Conservation (phyloP, 2,888 invertebrate species). For the Melikaiella ostensackeni region DNA sequence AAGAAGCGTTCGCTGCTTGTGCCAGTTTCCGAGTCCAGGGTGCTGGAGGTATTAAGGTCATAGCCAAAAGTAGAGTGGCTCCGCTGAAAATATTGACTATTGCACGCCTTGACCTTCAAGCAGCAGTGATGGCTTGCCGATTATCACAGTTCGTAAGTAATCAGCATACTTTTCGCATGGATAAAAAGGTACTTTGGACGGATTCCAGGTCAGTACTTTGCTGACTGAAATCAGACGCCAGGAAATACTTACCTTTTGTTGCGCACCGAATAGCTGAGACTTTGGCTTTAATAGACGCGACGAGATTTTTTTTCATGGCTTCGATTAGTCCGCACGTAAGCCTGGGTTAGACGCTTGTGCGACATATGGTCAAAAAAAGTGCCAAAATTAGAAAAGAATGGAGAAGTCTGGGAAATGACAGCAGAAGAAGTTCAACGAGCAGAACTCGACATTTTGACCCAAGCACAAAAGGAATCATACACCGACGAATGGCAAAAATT, state of each 20-base stretch:
- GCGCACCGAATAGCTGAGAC: conserved; percentile 56
- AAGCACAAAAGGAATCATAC: background rate
- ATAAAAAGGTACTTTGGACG: conserved; percentile 37
- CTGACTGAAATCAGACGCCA: conserved; percentile 49
- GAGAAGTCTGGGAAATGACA: background rate
- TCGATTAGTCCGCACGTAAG: too few species aligned
- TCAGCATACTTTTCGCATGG: conserved; percentile 39
- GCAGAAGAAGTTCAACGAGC: background rate
- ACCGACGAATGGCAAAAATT: background rate
- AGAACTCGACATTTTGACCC: background rate
- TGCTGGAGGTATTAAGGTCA: background rate
- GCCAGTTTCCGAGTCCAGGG: conserved; percentile 40
- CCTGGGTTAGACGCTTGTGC: background rate
- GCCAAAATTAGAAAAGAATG: background rate
- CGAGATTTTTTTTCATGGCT: too few species aligned
- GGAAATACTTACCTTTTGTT: conserved; percentile 47
- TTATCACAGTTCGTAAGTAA: conserved; percentile 14
- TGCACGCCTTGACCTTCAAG: conserved; percentile 47
- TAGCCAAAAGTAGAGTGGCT: conserved; percentile 42
- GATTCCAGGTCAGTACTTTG: conserved; percentile 48
- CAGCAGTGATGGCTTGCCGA: conserved; percentile 43
- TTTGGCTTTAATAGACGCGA: background rate
- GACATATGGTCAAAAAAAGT: too few species aligned
- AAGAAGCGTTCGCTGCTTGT: background rate
- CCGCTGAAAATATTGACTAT: conserved; percentile 44